A percentile compares a stretch with the other conserved stretches of the same genome.
Conservation (phyloP, 2,797 vertebrate species). For the Sciurus carolinensis region DNA sequence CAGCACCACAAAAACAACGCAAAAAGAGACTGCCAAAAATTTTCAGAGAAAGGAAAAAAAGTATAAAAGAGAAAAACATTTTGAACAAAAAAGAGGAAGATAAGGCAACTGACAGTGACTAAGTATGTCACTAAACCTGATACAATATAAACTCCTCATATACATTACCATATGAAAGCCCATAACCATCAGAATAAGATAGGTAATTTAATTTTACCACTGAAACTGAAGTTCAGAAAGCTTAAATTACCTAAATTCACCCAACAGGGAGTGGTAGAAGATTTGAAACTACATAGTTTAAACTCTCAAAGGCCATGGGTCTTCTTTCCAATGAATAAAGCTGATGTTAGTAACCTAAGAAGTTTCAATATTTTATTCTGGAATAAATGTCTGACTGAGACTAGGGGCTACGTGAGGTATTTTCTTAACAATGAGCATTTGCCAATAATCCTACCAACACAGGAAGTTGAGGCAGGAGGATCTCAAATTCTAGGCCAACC, state of each 20-base stretch:
- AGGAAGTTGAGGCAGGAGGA: not conserved
- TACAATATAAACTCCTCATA: not conserved
- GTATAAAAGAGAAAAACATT: not conserved
- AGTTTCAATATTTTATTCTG: not conserved
- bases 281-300: not conserved
- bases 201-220: not conserved
- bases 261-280: not conserved
- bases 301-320: not conserved
- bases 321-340: not conserved
- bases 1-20: too few species aligned
- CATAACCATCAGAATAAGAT: not conserved
- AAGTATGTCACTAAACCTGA: not conserved
- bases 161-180: not conserved
- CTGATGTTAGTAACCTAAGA: not conserved
- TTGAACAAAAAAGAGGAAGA: not conserved
- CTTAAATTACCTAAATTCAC: not conserved
- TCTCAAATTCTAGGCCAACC: too few species aligned
- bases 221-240: not conserved
- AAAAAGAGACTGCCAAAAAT: not conserved
- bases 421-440: too few species aligned
- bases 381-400: not conserved
- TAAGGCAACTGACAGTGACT: not conserved
- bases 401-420: not conserved
- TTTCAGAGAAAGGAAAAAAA: constrained; percentile 46
- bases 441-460: not conserved